Evolutionary conservation across 1,140 invertebrate species (phyloP).

Genomic region (Drosophila santomea): DNA sequence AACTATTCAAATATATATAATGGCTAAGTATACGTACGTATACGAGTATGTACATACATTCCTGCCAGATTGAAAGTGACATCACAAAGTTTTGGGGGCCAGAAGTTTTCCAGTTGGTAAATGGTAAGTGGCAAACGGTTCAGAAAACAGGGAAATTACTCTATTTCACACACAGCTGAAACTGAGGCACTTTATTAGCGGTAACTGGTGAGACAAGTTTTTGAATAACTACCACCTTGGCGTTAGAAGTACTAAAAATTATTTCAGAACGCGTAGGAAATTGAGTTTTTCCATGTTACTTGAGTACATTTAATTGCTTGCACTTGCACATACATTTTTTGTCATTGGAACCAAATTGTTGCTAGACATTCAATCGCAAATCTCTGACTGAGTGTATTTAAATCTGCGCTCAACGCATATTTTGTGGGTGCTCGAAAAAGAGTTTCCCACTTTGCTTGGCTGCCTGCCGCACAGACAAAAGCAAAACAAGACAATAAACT

Average conservation of each 20-base stretch:
- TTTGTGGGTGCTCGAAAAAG: constrained; percentile 3
- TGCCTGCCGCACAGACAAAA: constrained; percentile 41
- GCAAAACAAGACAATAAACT: constrained; percentile 76
- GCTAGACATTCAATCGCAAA: not conserved
- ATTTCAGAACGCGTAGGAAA: not conserved
- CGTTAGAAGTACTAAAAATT: not conserved
- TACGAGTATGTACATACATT: not conserved
- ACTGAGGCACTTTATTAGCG: constrained; percentile 24
- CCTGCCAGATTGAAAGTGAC: constrained; percentile 26
- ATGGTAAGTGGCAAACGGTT: constrained; percentile 12
- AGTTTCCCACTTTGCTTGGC: constrained; percentile 38
- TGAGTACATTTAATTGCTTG: no score
- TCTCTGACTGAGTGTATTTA: constrained; percentile 10
- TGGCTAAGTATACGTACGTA: not conserved
- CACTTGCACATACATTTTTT: not conserved
- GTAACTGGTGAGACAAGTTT: not conserved
- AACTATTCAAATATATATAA: constrained; percentile 30
- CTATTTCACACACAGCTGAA: not conserved
- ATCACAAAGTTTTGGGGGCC: constrained; percentile 13
- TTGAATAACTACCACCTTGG: not conserved
- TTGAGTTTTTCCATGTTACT: not conserved
- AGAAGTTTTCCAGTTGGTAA: constrained; percentile 9
- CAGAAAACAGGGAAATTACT: constrained; percentile 23
- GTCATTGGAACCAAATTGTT: not conserved
- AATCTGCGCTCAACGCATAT: constrained; percentile 9